Evolutionary conservation across 64 coral and sea anemone genomes (phyloP).

Genomic region (Platygyra sinensis): DNA sequence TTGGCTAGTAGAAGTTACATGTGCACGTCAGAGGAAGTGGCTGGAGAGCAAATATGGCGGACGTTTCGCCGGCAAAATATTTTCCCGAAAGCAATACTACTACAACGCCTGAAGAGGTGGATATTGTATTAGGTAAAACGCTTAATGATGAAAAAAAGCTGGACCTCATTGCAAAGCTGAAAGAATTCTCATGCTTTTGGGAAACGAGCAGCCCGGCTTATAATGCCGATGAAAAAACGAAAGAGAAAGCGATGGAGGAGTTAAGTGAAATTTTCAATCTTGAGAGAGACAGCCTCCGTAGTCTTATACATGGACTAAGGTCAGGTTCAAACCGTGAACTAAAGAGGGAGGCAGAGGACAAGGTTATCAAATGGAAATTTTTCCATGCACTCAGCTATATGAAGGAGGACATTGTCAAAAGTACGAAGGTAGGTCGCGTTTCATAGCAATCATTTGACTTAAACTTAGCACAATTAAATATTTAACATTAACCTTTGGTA

Average conservation of each 20-base stretch:
- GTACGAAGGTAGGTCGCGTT: neutral
- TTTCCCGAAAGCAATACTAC: conserved; percentile 42
- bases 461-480: neutral
- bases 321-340: too few species aligned
- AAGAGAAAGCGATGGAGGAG: conserved; percentile 19
- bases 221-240: conserved; percentile 20
- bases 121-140: conserved; percentile 62
- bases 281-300: too few species aligned
- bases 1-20: conserved; percentile 45
- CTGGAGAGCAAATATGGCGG: conserved; percentile 59
- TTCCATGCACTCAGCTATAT: conserved; percentile 61
- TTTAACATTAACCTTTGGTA: conserved; percentile 19
- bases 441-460: too few species aligned
- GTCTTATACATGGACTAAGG: too few species aligned
- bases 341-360: too few species aligned
- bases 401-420: conserved; percentile 61
- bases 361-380: conserved; percentile 65
- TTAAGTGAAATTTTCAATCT: conserved; percentile 53
- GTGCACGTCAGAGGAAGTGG: neutral
- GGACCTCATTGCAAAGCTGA: conserved; percentile 57
- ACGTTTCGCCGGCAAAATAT: conserved; percentile 49
- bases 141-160: conserved; percentile 65
- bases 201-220: conserved; percentile 25
- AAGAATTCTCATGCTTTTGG: conserved; percentile 47
- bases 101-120: conserved; percentile 30